A percentile compares a stretch with the other conserved stretches of the same genome.
Evolutionary conservation across 92 coral and sea anemone species (phyloP).

Genomic region (Parazoanthus swiftii): DNA sequence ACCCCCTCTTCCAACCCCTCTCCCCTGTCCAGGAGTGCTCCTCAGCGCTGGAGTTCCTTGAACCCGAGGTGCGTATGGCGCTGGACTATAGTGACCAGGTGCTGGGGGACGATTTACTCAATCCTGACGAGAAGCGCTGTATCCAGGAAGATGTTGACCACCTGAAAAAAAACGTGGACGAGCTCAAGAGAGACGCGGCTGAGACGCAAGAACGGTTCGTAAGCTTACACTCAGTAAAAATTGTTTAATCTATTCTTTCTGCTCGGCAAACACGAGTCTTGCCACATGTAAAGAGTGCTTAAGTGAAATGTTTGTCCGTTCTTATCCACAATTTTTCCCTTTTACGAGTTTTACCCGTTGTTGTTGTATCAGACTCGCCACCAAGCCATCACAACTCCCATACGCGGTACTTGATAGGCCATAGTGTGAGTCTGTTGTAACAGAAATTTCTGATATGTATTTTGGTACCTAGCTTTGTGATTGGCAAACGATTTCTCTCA

Average conservation of each 20-base stretch:
- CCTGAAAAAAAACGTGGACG: background rate
- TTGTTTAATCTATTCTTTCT: too few relatives aligned
- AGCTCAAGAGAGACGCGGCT: background rate
- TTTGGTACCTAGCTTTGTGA: too few relatives aligned
- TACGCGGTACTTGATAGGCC: too few relatives aligned
- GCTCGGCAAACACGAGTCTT: background rate
- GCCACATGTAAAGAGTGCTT: background rate
- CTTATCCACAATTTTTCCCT: too few relatives aligned
- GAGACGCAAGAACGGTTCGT: constrained; percentile 36
- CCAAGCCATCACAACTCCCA: too few relatives aligned
- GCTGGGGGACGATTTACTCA: constrained; percentile 18
- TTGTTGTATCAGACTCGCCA: too few relatives aligned
- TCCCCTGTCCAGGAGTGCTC: background rate
- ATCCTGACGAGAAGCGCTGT: constrained; percentile 21
- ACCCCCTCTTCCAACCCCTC: background rate
- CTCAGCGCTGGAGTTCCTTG: constrained; percentile 15
- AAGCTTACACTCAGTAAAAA: background rate
- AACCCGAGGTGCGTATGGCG: constrained; percentile 18
- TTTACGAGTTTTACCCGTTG: too few relatives aligned
- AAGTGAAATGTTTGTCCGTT: too few relatives aligned
- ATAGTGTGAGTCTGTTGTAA: too few relatives aligned
- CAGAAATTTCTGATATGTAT: too few relatives aligned
- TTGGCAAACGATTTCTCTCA: too few relatives aligned
- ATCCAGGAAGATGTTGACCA: constrained; percentile 27
- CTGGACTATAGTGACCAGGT: constrained; percentile 15